A percentile compares a stretch with the other conserved stretches of the same genome.
Evolutionary conservation across 2,888 invertebrate species (phyloP).

Genomic region (Oscheius myriophilus): DNA sequence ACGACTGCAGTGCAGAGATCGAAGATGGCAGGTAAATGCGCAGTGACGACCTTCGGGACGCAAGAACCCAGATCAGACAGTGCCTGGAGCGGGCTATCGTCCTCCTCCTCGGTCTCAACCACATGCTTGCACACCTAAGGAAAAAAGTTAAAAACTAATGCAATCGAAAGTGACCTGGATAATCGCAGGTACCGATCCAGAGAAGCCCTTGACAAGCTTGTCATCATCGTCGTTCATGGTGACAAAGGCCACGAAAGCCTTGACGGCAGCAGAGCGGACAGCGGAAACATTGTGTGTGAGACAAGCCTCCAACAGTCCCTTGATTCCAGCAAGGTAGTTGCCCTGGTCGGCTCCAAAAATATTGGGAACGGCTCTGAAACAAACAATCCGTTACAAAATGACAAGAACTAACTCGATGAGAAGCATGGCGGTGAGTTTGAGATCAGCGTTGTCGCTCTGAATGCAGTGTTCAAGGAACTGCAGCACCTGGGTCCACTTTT

Average conservation of each 20-base stretch:
- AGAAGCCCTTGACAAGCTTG: conserved; percentile 82
- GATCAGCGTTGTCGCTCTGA: conserved; percentile 82
- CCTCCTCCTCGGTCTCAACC: conserved; percentile 85
- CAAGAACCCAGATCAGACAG: conserved; percentile 92
- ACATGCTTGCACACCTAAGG: conserved; percentile 81
- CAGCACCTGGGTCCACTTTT: conserved; percentile 81
- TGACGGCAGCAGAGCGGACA: conserved; percentile 75
- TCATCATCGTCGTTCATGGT: conserved; percentile 91
- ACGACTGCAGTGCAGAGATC: conserved; percentile 81
- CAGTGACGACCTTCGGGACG: conserved; percentile 89
- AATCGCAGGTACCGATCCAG: conserved; percentile 17
- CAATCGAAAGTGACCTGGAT: conserved; percentile 20
- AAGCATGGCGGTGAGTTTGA: conserved; percentile 91
- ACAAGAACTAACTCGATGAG: conserved; percentile 84
- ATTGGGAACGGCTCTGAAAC: conserved; percentile 85
- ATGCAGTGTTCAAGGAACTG: conserved; percentile 92
- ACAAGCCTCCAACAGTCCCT: conserved; percentile 73
- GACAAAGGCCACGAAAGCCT: conserved; percentile 80
- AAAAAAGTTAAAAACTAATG: background rate
- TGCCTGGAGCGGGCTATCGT: conserved; percentile 83
- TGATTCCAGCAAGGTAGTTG: conserved; percentile 89
- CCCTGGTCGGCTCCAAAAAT: conserved; percentile 95
- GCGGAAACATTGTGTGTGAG: conserved; percentile 47
- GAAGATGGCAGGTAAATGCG: conserved; percentile 86
- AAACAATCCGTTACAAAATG: background rate